Conservation (phyloP, 2,888 invertebrate species). For the Geotrupes spiniger region DNA sequence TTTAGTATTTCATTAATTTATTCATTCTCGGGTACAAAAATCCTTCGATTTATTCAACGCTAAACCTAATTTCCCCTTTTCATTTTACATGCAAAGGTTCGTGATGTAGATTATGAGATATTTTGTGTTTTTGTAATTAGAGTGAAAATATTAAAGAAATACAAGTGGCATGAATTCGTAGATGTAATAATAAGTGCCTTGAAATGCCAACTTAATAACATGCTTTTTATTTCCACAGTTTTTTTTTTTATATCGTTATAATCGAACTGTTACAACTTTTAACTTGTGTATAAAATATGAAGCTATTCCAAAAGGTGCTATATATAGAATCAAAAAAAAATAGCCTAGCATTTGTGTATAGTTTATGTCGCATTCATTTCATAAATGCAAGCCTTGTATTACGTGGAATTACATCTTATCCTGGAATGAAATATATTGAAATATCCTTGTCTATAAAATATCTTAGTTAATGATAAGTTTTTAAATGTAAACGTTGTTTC, state of each 20-base stretch:
- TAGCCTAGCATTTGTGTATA: conserved; percentile 8
- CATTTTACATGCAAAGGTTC: no score
- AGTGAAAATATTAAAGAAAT: no score
- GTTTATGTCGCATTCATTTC: neutral
- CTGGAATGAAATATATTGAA: conserved; percentile 2
- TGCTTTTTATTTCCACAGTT: conserved; percentile 2
- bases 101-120: no score
- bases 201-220: conserved; percentile 5
- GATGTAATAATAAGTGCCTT: conserved; percentile 5
- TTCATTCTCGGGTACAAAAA: no score
- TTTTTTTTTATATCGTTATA: conserved; percentile 1
- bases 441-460: neutral
- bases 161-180: neutral
- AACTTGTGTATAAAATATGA: no score
- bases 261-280: neutral
- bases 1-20: no score
- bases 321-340: neutral
- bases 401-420: neutral
- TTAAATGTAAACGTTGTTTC: neutral
- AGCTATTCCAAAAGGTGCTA: conserved; percentile 1
- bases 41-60: no score
- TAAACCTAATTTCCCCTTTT: no score
- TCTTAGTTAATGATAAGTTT: neutral
- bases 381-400: neutral
- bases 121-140: no score